Conservation (phyloP, 2,888 invertebrate genomes). For the Synergus umbraculus region DNA sequence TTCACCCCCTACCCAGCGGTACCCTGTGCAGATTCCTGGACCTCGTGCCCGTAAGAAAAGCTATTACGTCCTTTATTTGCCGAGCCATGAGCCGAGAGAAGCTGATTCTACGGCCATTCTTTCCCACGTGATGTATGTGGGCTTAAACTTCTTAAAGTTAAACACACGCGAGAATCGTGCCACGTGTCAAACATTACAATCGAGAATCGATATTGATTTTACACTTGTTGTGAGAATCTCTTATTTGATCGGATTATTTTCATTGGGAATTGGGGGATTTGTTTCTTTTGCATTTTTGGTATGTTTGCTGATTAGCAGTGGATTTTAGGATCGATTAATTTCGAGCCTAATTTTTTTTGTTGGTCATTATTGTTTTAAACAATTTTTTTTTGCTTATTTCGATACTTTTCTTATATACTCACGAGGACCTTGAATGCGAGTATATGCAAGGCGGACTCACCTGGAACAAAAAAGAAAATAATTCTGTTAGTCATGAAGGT, state of each 20-base stretch:
- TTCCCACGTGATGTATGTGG: constrained; percentile 41
- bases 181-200: constrained; percentile 42
- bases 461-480: constrained; percentile 26
- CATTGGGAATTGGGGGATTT: not conserved
- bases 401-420: not conserved
- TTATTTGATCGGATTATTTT: not conserved
- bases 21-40: constrained; percentile 32
- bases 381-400: not conserved
- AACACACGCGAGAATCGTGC: constrained; percentile 40
- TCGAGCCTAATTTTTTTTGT: no score
- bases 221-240: constrained; percentile 6
- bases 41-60: constrained; percentile 41
- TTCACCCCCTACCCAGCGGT: not conserved
- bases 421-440: constrained; percentile 22
- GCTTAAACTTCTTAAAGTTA: constrained; percentile 31
- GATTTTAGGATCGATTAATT: no score
- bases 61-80: constrained; percentile 44
- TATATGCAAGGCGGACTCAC: constrained; percentile 16
- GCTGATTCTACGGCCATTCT: constrained; percentile 34
- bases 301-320: not conserved
- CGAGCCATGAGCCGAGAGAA: constrained; percentile 28
- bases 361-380: not conserved
- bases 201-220: constrained; percentile 23
- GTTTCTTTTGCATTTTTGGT: not conserved
- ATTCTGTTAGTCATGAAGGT: constrained; percentile 19